Evolutionary conservation across 2,888 invertebrate genomes (phyloP), one percentile per base, ranked within the genome.

Genomic region (Callinectes sapidus): DNA sequence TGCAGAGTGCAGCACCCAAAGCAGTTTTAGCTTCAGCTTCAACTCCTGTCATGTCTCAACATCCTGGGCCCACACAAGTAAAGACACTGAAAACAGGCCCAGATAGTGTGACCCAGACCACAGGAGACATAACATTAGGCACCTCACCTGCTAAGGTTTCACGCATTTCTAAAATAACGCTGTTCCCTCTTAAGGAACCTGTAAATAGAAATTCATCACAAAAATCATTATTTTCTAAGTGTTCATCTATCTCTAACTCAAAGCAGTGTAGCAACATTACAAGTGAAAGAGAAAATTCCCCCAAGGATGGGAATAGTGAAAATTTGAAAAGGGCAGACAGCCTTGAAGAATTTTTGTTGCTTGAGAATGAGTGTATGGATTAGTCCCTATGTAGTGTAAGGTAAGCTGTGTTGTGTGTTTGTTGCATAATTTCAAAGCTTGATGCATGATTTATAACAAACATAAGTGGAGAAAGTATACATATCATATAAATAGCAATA

Each of bases 281-380:
- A 91, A 61, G 89, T 92, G 89, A 66, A 54, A 61, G 87, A 87
- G 85, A 1, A 77, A 86, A 92, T 85, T 92, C 89, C 42, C 39
- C 55, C 32, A 81, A 42, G 35, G 88, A 86, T 39, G 39, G 71
- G 32, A 81, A 55, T 14, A 90, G 89, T 85, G 85, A 77, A 55
- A 93, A 92, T 54, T 87, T 94, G 90, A 87, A 89, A 48, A 93
- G 93, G 90, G 94, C 93, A 91, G 93, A 94, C 91, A 94, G 94
- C 86, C 90, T 94, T 61, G 94, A 94, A 77, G 94, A 94, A 90
- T 94, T 94, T 91, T 86, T 94, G 39, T 91, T 92, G 89, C 91
- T 94, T 91, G 94, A 94, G 90, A 94, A 92, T 92, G 93, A 91
- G 89, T 94, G 94, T 90, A 94, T 94, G 94, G 92, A 92, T 66